A percentile compares a stretch with the other conserved stretches of the same genome.
Evolutionary conservation across 2,797 vertebrate species (phyloP).

Genomic region (Chiloscyllium punctatum): DNA sequence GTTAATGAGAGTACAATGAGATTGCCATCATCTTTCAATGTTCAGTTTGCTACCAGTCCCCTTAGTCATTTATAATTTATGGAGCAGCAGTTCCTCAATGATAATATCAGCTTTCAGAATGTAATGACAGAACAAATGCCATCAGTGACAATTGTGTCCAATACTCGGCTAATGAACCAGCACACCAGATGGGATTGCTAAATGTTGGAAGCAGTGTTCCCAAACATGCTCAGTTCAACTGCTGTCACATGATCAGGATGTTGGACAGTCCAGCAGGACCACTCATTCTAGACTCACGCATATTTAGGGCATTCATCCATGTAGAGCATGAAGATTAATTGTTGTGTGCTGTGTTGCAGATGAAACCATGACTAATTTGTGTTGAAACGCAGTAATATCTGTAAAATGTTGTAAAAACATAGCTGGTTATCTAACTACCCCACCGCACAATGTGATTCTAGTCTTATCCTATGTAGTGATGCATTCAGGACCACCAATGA

Average conservation of each 20-base stretch:
- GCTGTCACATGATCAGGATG: background rate
- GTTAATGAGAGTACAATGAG: conserved; percentile 14
- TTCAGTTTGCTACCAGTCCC: background rate
- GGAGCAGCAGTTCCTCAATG: background rate
- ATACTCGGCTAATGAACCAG: conserved; percentile 10
- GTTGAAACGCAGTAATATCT: background rate
- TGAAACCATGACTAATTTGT: background rate
- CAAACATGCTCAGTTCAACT: background rate
- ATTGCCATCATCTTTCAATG: background rate
- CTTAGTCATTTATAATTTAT: background rate
- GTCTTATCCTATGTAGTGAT: background rate
- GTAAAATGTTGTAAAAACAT: background rate
- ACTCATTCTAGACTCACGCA: background rate
- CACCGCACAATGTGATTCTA: background rate
- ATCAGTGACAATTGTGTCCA: background rate
- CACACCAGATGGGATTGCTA: conserved; percentile 6
- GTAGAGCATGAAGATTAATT: background rate
- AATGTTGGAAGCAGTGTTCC: background rate
- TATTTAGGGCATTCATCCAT: background rate
- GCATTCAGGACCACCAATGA: background rate
- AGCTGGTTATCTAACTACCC: background rate
- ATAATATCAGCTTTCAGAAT: conserved; percentile 5
- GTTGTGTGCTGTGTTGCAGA: background rate
- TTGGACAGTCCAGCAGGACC: background rate
- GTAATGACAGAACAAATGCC: background rate